Evolutionary conservation across 2,888 invertebrate species (phyloP).

Genomic region (Lepas anatifera): DNA sequence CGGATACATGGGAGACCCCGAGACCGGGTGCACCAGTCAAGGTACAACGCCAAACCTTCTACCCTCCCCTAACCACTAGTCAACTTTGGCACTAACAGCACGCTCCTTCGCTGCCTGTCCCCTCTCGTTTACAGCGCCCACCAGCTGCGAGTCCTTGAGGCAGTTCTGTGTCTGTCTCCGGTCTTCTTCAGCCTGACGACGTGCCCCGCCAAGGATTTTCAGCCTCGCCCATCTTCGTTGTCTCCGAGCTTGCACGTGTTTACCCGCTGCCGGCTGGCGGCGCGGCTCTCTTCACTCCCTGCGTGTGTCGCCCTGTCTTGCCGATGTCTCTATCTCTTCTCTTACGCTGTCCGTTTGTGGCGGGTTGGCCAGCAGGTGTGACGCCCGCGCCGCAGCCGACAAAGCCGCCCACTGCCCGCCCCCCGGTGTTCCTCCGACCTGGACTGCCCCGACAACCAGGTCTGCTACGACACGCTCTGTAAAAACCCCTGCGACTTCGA

Average conservation of each 20-base stretch:
- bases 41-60: slow-evolving; percentile 27
- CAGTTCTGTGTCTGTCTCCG: slow-evolving; percentile 15
- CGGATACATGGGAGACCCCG: slow-evolving; percentile 68
- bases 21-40: slow-evolving; percentile 45
- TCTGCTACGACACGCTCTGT: slow-evolving; percentile 64
- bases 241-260: too few relatives aligned
- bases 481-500: slow-evolving; percentile 21
- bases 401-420: background rate
- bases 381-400: background rate
- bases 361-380: background rate
- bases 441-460: slow-evolving; percentile 63
- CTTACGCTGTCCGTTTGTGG: background rate
- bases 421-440: slow-evolving; percentile 57
- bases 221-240: background rate
- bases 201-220: slow-evolving; percentile 18
- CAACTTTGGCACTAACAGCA: background rate
- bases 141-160: background rate
- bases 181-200: too few relatives aligned
- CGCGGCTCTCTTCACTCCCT: background rate
- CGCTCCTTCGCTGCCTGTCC: background rate
- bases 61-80: background rate
- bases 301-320: background rate
- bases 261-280: too few relatives aligned
- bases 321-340: background rate
- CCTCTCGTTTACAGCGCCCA: background rate